These are phyloP conservation scores for Chromoteleia sp. DNA, from an alignment of 2,888 invertebrate genomes.

Conservation along the genomic window DNA sequence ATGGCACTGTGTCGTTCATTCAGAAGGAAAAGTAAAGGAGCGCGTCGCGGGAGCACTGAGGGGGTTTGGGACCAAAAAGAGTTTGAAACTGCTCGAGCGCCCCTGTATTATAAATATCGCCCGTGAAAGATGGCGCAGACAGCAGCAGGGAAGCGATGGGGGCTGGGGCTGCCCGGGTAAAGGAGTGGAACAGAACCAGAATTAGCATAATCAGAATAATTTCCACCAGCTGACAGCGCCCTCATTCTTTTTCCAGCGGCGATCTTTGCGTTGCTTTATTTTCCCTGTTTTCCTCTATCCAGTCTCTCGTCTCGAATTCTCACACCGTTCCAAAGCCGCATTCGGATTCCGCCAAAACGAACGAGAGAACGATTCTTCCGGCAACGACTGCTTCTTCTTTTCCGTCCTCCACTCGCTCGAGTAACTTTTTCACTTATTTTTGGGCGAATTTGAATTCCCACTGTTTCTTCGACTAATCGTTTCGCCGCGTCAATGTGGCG, in stretches of 20 bases:
- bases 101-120: slow-evolving; percentile 85
- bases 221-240: slow-evolving; percentile 87
- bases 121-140: slow-evolving; percentile 85
- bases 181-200: slow-evolving; percentile 86
- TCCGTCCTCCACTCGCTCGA: slow-evolving; percentile 62
- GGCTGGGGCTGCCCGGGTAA: slow-evolving; percentile 81
- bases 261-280: slow-evolving; percentile 84
- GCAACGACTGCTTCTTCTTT: slow-evolving; percentile 64
- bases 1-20: slow-evolving; percentile 68
- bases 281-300: slow-evolving; percentile 82
- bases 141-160: slow-evolving; percentile 82
- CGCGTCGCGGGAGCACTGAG: slow-evolving; percentile 67
- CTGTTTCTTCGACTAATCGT: slow-evolving; percentile 70
- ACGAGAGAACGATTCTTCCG: slow-evolving; percentile 69
- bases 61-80: slow-evolving; percentile 80
- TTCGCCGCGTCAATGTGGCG: slow-evolving; percentile 68
- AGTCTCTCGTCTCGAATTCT: slow-evolving; percentile 77
- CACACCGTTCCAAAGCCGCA: slow-evolving; percentile 74
- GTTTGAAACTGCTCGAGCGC: slow-evolving; percentile 84
- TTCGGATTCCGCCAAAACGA: slow-evolving; percentile 72
- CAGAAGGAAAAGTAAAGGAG: slow-evolving; percentile 72
- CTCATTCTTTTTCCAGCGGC: slow-evolving; percentile 86
- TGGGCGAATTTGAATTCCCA: slow-evolving; percentile 63
- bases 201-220: slow-evolving; percentile 88
- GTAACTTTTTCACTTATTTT: slow-evolving; percentile 70